These are phyloP conservation scores for Auanema freiburgensis DNA, from an alignment of 2,888 invertebrate genomes.

Conservation along the genomic window DNA sequence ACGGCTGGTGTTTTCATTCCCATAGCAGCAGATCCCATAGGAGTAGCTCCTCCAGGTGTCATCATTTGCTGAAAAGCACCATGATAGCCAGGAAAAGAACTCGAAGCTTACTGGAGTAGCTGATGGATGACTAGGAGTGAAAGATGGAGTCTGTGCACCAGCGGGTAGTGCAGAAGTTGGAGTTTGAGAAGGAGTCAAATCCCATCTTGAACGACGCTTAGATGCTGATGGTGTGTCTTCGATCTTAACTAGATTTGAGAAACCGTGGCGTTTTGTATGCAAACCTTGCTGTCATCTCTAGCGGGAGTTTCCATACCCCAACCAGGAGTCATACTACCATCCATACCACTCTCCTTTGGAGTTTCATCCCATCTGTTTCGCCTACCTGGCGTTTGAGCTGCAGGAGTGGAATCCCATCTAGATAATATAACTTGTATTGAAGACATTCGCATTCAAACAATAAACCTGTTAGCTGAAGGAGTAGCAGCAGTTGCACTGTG, in stretches of 20 bases:
- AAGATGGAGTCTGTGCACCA: slow-evolving; percentile 64
- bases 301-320: slow-evolving; percentile 97
- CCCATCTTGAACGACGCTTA: slow-evolving; percentile 95
- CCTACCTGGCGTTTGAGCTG: slow-evolving; percentile 69
- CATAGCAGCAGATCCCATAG: slow-evolving; percentile 83
- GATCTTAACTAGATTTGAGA: slow-evolving; percentile 37
- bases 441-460: not conserved
- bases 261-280: not conserved
- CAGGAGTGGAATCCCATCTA: slow-evolving; percentile 91
- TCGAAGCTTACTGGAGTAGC: slow-evolving; percentile 24
- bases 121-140: slow-evolving; percentile 50
- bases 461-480: slow-evolving; percentile 73
- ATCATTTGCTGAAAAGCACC: slow-evolving; percentile 44
- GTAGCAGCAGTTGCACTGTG: slow-evolving; percentile 67
- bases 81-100: not conserved
- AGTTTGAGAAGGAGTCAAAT: slow-evolving; percentile 83
- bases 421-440: not conserved
- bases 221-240: slow-evolving; percentile 90
- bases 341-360: slow-evolving; percentile 76
- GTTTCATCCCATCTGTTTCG: slow-evolving; percentile 99
- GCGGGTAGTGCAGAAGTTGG: slow-evolving; percentile 56
- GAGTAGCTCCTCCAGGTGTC: slow-evolving; percentile 68
- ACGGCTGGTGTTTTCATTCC: slow-evolving; percentile 95
- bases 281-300: slow-evolving; percentile 66
- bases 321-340: slow-evolving; percentile 76